Evolutionary conservation across 2,888 invertebrate species (phyloP).

Genomic region (Patella caerulea): DNA sequence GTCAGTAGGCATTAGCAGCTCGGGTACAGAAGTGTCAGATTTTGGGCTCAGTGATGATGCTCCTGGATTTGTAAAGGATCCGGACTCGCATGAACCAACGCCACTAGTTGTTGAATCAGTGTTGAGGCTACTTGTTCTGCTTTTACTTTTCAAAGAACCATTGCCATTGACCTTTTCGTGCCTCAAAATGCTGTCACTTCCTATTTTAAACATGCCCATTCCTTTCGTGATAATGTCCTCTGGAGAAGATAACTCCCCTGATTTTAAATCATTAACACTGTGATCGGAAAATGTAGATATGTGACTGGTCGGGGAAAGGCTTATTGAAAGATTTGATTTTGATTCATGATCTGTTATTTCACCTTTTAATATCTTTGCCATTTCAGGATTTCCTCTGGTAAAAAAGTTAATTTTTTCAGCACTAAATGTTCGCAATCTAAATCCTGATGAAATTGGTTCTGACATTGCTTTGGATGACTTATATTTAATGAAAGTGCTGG

Average conservation of each 20-base stretch:
- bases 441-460: not conserved
- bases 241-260: not conserved
- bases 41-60: constrained; percentile 83
- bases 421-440: constrained; percentile 4
- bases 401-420: constrained; percentile 19
- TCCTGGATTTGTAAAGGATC: constrained; percentile 34
- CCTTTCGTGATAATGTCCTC: not conserved
- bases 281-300: too few relatives aligned
- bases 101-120: constrained; percentile 86
- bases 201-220: not conserved
- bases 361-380: not conserved
- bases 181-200: too few relatives aligned
- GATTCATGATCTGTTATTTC: too few relatives aligned
- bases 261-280: not conserved
- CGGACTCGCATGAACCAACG: constrained; percentile 86
- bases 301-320: too few relatives aligned
- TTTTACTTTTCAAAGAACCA: constrained; percentile 70
- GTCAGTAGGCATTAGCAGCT: too few relatives aligned
- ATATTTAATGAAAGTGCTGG: constrained; percentile 32
- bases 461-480: constrained; percentile 46
- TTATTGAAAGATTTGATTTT: too few relatives aligned
- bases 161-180: constrained; percentile 43
- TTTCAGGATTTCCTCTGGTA: constrained; percentile 77
- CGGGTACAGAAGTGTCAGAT: constrained; percentile 78
- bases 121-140: constrained; percentile 74